Percentiles rank a stretch among this genome's conserved stretches.
Evolutionary conservation across 2,888 invertebrate species (phyloP).

Genomic region (Poecilus cupreus): DNA sequence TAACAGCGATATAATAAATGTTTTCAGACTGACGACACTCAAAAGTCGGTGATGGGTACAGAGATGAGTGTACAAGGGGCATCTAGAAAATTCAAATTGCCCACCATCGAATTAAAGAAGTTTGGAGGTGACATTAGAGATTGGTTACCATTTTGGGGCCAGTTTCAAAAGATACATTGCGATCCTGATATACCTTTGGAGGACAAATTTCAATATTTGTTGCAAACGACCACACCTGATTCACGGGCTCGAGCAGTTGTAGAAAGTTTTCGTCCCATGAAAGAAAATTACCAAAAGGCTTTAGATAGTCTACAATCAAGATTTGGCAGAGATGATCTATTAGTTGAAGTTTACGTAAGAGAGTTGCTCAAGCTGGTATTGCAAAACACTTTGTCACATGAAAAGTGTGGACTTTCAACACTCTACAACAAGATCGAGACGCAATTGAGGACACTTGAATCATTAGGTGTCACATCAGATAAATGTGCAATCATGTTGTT

Average conservation of each 20-base stretch:
- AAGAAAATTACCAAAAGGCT: slow-evolving; percentile 36
- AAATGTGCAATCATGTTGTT: slow-evolving; percentile 27
- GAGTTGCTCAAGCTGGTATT: not conserved
- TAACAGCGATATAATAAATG: too few species aligned
- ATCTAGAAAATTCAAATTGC: too few species aligned
- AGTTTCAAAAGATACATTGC: too few species aligned
- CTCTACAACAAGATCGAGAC: slow-evolving; percentile 37
- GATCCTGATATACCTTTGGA: not conserved
- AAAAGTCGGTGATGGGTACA: too few species aligned
- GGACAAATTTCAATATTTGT: slow-evolving; percentile 45
- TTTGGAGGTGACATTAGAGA: too few species aligned
- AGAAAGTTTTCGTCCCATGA: slow-evolving; percentile 1
- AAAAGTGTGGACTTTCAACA: not conserved
- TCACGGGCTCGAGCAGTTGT: not conserved
- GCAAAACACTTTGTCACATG: not conserved
- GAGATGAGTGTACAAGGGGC: too few species aligned
- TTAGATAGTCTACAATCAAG: slow-evolving; percentile 35
- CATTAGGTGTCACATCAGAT: slow-evolving; percentile 14
- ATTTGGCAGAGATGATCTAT: slow-evolving; percentile 40
- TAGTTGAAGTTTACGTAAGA: not conserved
- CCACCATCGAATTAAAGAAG: too few species aligned
- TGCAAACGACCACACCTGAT: not conserved
- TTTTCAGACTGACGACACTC: too few species aligned
- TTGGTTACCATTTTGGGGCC: not conserved
- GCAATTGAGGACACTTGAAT: slow-evolving; percentile 14